A percentile compares a stretch with the other conserved stretches of the same genome.
phyloP scores from a whole-genome alignment of 2,888 invertebrate species.

The Nowickia ferox region DNA sequence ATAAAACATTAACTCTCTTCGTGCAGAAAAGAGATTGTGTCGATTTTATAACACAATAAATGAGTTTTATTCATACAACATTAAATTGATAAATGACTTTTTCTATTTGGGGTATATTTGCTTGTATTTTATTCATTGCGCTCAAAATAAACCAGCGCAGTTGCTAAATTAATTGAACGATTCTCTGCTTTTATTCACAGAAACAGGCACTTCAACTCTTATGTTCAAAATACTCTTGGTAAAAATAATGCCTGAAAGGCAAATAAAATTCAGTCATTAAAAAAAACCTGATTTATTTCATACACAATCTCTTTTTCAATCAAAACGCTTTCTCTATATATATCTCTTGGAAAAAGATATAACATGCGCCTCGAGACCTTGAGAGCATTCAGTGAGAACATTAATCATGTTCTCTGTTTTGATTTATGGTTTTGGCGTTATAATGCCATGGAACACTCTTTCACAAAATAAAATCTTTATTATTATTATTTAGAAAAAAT shows the following conservation, averaged over 20 bases:
- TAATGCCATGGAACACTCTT: not conserved
- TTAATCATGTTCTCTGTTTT: constrained; percentile 64
- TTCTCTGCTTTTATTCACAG: not conserved
- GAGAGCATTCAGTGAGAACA: not conserved
- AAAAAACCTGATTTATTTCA: not conserved
- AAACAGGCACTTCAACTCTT: not conserved
- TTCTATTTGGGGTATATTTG: constrained; percentile 15
- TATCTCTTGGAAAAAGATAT: not conserved
- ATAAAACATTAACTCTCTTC: constrained; percentile 63
- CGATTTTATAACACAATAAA: constrained; percentile 44
- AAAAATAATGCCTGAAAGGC: not conserved
- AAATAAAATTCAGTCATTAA: not conserved
- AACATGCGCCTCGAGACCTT: constrained; percentile 50
- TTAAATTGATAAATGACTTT: constrained; percentile 68
- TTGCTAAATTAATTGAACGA: not conserved
- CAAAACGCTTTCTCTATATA: not conserved
- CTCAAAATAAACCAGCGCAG: constrained; percentile 35
- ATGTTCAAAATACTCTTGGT: not conserved
- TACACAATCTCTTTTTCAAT: not conserved
- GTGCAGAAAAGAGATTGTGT: constrained; percentile 48
- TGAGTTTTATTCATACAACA: constrained; percentile 63
- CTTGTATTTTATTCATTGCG: not conserved
- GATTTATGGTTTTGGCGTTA: constrained; percentile 64
- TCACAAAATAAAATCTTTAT: not conserved
- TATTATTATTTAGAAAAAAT: too few relatives aligned